Evolutionary conservation across 1,140 invertebrate genomes (phyloP), one percentile per base, ranked within the genome.

Genomic region (Tenebrio molitor): DNA sequence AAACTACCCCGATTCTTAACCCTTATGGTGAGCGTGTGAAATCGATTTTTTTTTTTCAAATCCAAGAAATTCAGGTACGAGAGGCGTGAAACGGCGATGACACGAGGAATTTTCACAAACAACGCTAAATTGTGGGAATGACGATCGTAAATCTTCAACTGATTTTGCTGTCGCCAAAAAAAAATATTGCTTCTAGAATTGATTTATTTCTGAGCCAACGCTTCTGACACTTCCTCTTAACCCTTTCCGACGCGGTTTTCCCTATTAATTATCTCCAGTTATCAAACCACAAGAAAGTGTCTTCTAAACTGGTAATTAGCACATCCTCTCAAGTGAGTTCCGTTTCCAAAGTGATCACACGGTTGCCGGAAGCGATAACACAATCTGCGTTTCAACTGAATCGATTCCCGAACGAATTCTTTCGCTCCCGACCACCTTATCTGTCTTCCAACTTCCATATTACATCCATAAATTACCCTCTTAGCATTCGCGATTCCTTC

Each of bases 1-100:
- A 73, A 74, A 76, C 58, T 25, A 65, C 12, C 70, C 23, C 53
- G 68, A 74, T 74, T 17, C 36, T 78, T 74, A 74, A 76, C 73
- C 76, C 69, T 70, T 72, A 33, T 71, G 67, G 71, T 73, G 73
- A 77, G 75, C 77, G 75, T 78, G 77, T 76, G 77, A 78, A 78
- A 78, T 78, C 72, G 66, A 36, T n/a, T 53, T 72, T 69, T 74
- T 76, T 71, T 21, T n/a, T n/a, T 19, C 2, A 39, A 44, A 44
- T 50, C 14, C 7, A n/a, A n/a, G 12, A 29, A 12, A 36, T 23
- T 66, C 21, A 25, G 23, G 21, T 19, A 42, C 44, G 36, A 69
- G 44, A 25, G 69, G 69, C 69, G 69, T 71, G 68, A 71, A 71
- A 64, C 34, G 34, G 53, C 19, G 69, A 70, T 70, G 68, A 70